phyloP scores from a whole-genome alignment of 2,888 invertebrate species.

The Lacanobia oleracea region DNA sequence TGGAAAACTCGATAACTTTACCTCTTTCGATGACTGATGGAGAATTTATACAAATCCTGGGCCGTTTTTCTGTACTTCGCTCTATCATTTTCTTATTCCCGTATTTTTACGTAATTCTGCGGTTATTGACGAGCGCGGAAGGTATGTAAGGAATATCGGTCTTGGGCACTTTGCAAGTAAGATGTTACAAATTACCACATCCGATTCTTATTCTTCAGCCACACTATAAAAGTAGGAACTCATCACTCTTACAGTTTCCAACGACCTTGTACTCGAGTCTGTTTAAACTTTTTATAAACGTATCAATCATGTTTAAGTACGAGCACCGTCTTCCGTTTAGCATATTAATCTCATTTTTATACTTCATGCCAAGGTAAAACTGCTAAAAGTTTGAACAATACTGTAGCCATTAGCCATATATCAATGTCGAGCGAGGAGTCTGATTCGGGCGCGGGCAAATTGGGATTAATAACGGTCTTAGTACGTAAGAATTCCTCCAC shows the following conservation, averaged over 20 bases:
- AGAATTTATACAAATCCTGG: constrained; percentile 60
- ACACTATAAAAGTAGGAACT: constrained; percentile 18
- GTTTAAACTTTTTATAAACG: constrained; percentile 39
- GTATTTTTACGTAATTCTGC: constrained; percentile 33
- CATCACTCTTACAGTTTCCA: constrained; percentile 32
- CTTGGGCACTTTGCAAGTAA: constrained; percentile 10
- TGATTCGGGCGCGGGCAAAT: constrained; percentile 79
- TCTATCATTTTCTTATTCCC: constrained; percentile 42
- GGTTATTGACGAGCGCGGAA: constrained; percentile 27
- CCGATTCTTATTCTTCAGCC: constrained; percentile 1
- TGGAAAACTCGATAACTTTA: constrained; percentile 55
- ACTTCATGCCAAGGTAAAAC: constrained; percentile 59
- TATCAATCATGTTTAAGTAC: constrained; percentile 61
- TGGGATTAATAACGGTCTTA: constrained; percentile 84
- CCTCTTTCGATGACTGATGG: constrained; percentile 58
- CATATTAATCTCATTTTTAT: constrained; percentile 67
- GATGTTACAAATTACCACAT: constrained; percentile 19
- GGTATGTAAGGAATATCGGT: background rate
- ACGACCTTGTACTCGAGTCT: constrained; percentile 30
- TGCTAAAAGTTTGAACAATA: constrained; percentile 69
- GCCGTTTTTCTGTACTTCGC: constrained; percentile 28
- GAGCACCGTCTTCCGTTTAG: constrained; percentile 54
- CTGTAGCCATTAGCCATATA: constrained; percentile 76
- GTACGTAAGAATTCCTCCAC: constrained; percentile 75
- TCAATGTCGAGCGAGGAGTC: constrained; percentile 78